These are phyloP conservation scores for Eristalinus aeneus DNA, from an alignment of 2,888 invertebrate species.

Conservation along the genomic window DNA sequence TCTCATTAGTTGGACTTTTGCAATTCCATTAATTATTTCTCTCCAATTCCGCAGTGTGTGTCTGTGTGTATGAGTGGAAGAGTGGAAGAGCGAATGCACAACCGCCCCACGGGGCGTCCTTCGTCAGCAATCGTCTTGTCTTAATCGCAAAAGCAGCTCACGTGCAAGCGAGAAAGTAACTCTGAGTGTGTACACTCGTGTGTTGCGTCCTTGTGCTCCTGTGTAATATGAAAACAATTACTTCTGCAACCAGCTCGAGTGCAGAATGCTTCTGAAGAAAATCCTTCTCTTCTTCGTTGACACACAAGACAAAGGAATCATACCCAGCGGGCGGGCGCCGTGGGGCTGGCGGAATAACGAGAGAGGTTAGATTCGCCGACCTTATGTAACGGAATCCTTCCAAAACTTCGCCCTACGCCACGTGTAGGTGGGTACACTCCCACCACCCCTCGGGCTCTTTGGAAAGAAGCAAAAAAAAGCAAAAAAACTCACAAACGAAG, in stretches of 20 bases:
- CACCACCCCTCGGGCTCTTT: background rate
- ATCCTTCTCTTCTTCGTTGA: conserved; percentile 21
- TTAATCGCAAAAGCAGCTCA: conserved; percentile 26
- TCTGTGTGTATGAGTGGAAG: background rate
- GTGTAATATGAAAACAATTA: conserved; percentile 62
- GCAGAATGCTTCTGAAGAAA: conserved; percentile 49
- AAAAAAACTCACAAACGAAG: background rate
- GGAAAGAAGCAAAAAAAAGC: background rate
- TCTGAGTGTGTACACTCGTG: background rate
- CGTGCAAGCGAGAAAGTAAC: conserved; percentile 43
- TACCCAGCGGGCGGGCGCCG: conserved; percentile 3
- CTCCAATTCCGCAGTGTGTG: conserved; percentile 15
- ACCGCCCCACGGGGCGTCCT: conserved; percentile 1
- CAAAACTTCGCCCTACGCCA: conserved; percentile 6
- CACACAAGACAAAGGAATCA: conserved; percentile 34
- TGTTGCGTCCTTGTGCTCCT: background rate
- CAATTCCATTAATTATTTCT: conserved; percentile 64
- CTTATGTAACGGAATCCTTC: conserved; percentile 18
- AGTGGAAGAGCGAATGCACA: background rate
- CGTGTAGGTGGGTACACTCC: background rate
- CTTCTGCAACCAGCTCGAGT: conserved; percentile 50
- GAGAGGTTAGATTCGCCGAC: background rate
- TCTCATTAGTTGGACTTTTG: conserved; percentile 58
- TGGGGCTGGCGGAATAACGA: background rate
- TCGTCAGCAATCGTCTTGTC: background rate